These are phyloP conservation scores for Euwallacea similis DNA, from an alignment of 1,140 invertebrate genomes.

Conservation along the genomic window DNA sequence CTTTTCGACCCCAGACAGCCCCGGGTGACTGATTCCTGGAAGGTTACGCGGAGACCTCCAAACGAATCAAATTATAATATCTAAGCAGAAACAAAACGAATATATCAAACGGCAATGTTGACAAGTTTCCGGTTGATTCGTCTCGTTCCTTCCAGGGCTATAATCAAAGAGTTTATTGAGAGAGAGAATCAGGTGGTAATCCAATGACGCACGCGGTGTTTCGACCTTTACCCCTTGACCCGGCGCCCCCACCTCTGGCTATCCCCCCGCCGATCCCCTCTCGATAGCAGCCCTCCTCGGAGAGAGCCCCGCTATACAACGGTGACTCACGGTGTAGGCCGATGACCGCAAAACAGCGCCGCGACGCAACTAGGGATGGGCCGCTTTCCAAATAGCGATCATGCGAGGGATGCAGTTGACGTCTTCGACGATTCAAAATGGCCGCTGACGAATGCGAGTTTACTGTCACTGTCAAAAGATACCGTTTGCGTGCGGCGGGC, in stretches of 20 bases:
- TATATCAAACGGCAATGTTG: background rate
- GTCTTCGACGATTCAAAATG: no score
- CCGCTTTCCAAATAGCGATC: background rate
- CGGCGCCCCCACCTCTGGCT: constrained; percentile 7
- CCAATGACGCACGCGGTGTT: constrained; percentile 13
- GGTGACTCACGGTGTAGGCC: constrained; percentile 16
- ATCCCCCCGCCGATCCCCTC: background rate
- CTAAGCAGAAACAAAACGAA: no score
- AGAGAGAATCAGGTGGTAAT: constrained; percentile 19
- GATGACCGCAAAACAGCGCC: constrained; percentile 18
- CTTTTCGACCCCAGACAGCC: constrained; percentile 11
- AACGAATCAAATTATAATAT: no score
- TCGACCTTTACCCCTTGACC: constrained; percentile 40
- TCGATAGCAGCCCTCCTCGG: no score
- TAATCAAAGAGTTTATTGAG: no score
- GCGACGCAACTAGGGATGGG: constrained; percentile 9
- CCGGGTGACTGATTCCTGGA: constrained; percentile 22
- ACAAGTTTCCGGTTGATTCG: background rate
- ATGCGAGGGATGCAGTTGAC: no score
- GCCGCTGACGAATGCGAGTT: no score
- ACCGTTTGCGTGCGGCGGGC: no score
- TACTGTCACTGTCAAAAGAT: no score
- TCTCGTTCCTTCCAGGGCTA: no score
- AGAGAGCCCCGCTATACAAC: no score
- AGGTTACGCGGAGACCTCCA: background rate